Base-by-base conservation (phyloP, 2,797 vertebrate species). In the Valencia hispanica region DNA sequence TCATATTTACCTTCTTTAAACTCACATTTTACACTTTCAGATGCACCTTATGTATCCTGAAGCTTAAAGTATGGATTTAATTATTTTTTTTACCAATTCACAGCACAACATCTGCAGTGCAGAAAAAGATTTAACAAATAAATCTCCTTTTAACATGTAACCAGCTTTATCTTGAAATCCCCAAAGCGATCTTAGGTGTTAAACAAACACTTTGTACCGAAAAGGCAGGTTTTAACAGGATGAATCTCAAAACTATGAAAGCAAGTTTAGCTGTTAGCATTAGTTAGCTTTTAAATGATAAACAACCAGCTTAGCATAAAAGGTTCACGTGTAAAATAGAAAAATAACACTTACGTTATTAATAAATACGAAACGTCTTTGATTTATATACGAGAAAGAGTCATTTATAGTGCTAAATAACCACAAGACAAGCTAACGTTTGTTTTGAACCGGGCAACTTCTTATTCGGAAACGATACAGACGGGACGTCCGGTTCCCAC, bases 361-460 rank as follows among this genome's bases (percentile, higher is more conserved):
- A 61, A 34, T 0, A 34, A 50, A 1, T 48, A 53, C 2, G 0
- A 73, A 17, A 45, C 17, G 2, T 71, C 14, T 51, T 45, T 0
- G 12, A 68, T 57, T 53, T 43, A 61, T 70, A 68, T n/a, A 14
- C 36, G 2, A 0, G 0, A 22, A 85, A 68, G 70, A 87, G 50
- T 83, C 79, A 88, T 83, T 86, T 34, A 84, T 47, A 87, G 65
- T 63, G 10, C 39, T 4, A 57, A 82, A 77, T 70, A 27, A 70
- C 51, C 77, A 43, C 69, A 34, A 18, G n/a, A 75, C 18, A 3
- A 75, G 77, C 82, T 80, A 78, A 45, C 82, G 61, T 88, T 88
- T 89, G 83, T 91, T 92, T 88, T 90, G 86, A 59, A 88, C 81
- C 25, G 72, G n/a, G 78, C 76, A 72, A 91, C 88, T 92, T 93